phyloP scores from a whole-genome alignment of 2,888 invertebrate species.

The Willowsia nigromaculata region DNA sequence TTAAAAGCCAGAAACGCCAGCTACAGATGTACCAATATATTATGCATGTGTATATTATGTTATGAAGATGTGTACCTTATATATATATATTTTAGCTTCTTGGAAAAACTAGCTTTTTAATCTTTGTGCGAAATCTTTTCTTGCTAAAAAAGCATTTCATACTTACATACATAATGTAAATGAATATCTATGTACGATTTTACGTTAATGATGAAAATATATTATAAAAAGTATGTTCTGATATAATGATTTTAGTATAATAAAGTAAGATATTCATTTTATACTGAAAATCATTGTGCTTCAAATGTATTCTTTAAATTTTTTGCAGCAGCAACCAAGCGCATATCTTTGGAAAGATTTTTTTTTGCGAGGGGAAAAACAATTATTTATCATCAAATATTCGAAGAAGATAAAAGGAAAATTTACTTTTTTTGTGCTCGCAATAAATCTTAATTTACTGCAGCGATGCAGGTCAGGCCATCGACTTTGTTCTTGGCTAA shows the following conservation, averaged over 20 bases:
- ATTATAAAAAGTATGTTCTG: not conserved
- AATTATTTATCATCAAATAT: constrained; percentile 16
- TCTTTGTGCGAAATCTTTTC: constrained; percentile 65
- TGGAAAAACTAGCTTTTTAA: constrained; percentile 64
- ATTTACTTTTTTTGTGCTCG: constrained; percentile 28
- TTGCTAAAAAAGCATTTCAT: constrained; percentile 25
- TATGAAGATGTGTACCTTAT: constrained; percentile 12
- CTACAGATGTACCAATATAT: constrained; percentile 24
- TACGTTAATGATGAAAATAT: constrained; percentile 13
- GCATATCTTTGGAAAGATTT: no score
- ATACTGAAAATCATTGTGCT: not conserved
- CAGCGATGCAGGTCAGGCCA: constrained; percentile 13
- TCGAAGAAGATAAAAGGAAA: not conserved
- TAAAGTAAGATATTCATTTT: not conserved
- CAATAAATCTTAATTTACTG: constrained; percentile 56
- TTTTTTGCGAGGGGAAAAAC: not conserved
- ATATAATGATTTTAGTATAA: constrained; percentile 6
- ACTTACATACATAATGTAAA: not conserved
- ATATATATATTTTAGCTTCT: constrained; percentile 59
- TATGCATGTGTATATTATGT: not conserved
- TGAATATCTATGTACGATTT: not conserved
- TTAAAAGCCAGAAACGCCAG: constrained; percentile 1
- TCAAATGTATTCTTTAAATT: not conserved
- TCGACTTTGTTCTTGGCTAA: constrained; percentile 8
- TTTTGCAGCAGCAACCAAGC: not conserved